A percentile compares a stretch with the other conserved stretches of the same genome.
Conservation (phyloP, 2,888 invertebrate species). For the Pterostichus niger region DNA sequence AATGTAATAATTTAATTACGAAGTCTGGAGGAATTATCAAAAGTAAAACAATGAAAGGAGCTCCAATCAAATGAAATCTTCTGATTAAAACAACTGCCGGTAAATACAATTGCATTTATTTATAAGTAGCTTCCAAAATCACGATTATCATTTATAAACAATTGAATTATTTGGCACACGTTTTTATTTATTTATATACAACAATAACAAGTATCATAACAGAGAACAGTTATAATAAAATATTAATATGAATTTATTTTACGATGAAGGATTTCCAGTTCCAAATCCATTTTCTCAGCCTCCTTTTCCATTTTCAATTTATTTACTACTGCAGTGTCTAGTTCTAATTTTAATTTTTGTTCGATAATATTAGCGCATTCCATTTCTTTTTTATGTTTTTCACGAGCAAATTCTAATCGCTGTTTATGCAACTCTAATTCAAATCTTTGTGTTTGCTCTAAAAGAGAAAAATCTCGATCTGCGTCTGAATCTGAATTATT, state of each 20-base stretch:
- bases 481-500: background rate
- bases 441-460: conserved; percentile 30
- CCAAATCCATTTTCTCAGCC: conserved; percentile 31
- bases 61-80: conserved; percentile 87
- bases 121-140: background rate
- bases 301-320: conserved; percentile 55
- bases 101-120: conserved; percentile 24
- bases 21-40: conserved; percentile 86
- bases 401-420: conserved; percentile 34
- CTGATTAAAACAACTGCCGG: conserved; percentile 5
- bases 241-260: conserved; percentile 14
- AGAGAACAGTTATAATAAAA: background rate
- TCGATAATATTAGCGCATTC: conserved; percentile 17
- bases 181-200: conserved; percentile 16
- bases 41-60: conserved; percentile 87
- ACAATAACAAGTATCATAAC: background rate
- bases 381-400: conserved; percentile 52
- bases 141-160: background rate
- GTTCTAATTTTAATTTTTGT: conserved; percentile 51
- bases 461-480: conserved; percentile 9
- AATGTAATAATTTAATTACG: conserved; percentile 88
- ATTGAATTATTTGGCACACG: background rate
- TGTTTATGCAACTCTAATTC: conserved; percentile 45
- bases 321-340: conserved; percentile 25
- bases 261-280: conserved; percentile 21